Conservation (phyloP, 2,888 invertebrate species). For the Tridacna gigas region DNA sequence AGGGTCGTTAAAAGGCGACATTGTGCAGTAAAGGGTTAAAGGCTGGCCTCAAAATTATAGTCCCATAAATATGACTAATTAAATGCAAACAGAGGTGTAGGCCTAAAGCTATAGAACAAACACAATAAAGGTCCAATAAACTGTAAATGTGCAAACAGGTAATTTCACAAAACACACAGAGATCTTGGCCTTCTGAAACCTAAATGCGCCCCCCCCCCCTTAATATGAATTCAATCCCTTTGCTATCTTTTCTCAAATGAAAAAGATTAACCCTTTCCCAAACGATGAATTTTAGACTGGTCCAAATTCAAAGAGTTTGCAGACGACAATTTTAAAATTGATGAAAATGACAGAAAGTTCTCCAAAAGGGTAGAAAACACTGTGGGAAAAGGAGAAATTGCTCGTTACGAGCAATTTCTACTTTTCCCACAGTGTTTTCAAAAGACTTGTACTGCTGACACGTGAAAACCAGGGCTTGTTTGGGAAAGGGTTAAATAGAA, state of each 20-base stretch:
- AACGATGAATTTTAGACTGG: too few species aligned
- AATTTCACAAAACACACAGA: conserved; percentile 2
- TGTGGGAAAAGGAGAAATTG: neutral
- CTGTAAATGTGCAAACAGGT: neutral
- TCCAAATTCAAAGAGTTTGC: too few species aligned
- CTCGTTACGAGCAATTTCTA: neutral
- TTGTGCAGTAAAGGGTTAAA: too few species aligned
- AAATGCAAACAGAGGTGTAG: neutral
- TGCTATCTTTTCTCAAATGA: too few species aligned
- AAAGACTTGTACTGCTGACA: neutral
- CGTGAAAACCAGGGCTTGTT: neutral
- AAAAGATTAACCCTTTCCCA: too few species aligned
- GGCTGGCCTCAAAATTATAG: too few species aligned
- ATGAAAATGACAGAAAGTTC: neutral
- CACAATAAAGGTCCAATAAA: neutral
- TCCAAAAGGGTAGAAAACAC: neutral
- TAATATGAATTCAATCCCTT: neutral
- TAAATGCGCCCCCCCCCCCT: neutral
- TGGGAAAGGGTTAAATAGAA: conserved; percentile 1
- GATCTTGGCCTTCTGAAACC: too few species aligned
- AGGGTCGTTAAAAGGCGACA: too few species aligned
- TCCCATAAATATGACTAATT: neutral
- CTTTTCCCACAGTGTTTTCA: neutral
- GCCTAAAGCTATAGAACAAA: neutral
- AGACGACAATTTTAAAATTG: neutral